A percentile compares a stretch with the other conserved stretches of the same genome.
phyloP scores from a whole-genome alignment of 2,888 invertebrate species.

The Pherbina coryleti region DNA sequence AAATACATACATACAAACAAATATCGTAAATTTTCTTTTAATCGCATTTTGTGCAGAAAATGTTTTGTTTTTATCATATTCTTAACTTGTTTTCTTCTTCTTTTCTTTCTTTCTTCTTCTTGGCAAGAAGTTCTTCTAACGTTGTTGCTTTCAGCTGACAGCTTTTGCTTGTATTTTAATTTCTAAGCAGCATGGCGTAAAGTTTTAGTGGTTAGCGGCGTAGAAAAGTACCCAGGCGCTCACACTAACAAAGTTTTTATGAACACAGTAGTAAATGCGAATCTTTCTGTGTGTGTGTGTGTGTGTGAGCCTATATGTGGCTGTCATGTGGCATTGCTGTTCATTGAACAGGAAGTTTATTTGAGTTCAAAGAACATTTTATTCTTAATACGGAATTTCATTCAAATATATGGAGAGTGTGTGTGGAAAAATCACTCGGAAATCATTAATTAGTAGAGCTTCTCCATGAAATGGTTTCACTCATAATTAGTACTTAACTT shows the following conservation, averaged over 20 bases:
- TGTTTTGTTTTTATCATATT: not conserved
- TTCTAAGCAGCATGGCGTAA: not conserved
- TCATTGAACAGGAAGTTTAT: not conserved
- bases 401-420: not conserved
- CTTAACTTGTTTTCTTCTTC: not conserved
- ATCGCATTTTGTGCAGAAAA: slow-evolving; percentile 42
- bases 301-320: not conserved
- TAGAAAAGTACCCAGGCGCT: not conserved
- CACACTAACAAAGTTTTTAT: not conserved
- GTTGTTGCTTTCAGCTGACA: not conserved
- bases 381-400: not conserved
- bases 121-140: not conserved
- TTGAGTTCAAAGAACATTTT: not conserved
- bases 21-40: slow-evolving; percentile 49
- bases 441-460: too few species aligned
- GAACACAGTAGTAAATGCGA: not conserved
- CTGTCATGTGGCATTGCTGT: not conserved
- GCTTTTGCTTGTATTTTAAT: not conserved
- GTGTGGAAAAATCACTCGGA: not conserved
- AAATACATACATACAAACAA: slow-evolving; percentile 43
- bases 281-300: not conserved
- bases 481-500: too few species aligned
- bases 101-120: not conserved
- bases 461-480: too few species aligned
- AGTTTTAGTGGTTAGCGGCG: not conserved